Evolutionary conservation across 2,888 invertebrate species (phyloP).

Genomic region (Sinohyriopsis cumingii): DNA sequence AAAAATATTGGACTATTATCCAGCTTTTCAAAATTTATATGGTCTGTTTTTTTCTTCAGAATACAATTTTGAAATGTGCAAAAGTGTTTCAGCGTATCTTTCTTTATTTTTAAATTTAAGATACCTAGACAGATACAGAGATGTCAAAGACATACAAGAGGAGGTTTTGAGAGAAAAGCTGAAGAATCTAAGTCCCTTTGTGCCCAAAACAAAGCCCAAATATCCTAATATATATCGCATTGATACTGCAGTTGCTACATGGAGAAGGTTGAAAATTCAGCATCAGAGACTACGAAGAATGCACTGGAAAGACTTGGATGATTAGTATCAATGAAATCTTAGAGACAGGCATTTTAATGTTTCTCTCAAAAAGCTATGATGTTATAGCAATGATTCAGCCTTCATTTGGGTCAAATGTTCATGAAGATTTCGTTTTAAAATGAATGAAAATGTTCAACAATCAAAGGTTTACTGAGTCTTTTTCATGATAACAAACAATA

Average conservation of each 20-base stretch:
- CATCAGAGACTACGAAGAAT: conserved; percentile 38
- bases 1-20: too few species aligned
- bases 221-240: conserved; percentile 54
- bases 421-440: not conserved
- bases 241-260: conserved; percentile 49
- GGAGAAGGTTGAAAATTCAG: conserved; percentile 53
- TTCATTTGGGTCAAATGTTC: not conserved
- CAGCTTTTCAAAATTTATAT: too few species aligned
- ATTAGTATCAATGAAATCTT: conserved; percentile 12
- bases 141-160: conserved; percentile 90
- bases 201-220: conserved; percentile 46
- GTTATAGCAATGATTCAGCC: not conserved
- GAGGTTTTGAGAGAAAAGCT: conserved; percentile 88
- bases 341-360: not conserved
- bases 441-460: not conserved
- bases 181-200: conserved; percentile 86
- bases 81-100: not conserved
- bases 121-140: conserved; percentile 94
- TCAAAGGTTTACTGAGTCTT: not conserved
- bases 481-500: not conserved
- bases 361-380: conserved; percentile 14
- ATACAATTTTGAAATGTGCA: not conserved
- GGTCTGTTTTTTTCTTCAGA: not conserved
- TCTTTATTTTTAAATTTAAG: conserved; percentile 66
- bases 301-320: conserved; percentile 52